Evolutionary conservation across 2,113 vertebrate species (phyloP), one percentile per base, ranked within the genome.

Genomic region (Hymenochirus boettgeri): DNA sequence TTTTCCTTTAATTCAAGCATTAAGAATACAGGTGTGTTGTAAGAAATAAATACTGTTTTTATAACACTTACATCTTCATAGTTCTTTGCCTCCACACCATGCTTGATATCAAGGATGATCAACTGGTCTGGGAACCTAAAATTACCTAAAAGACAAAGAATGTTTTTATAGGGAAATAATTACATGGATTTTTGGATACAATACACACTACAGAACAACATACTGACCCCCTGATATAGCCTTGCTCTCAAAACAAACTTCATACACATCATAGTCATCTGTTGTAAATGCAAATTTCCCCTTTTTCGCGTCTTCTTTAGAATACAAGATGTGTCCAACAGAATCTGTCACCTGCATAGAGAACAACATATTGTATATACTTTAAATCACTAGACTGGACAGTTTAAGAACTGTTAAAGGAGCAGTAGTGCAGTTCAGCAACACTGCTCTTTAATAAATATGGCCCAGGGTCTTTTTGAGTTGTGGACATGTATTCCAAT

Each of bases 201-300:
- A 13, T 12, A 13, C 33, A n/a, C n/a, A n/a, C n/a, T n/a, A n/a
- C n/a, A n/a, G n/a, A n/a, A n/a, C n/a, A n/a, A n/a, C n/a, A n/a
- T n/a, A 66, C 63, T 57, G 11, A 66, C 63, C n/a, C n/a, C n/a
- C 63, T 6, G 29, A 10, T 15, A 23, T 11, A 22, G 7, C 26
- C 1, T 54, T 53, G 50, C 57, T 75, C 60, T 74, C 66, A 8
- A 77, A 77, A 67, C 76, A 77, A 25, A 76, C 71, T 54, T 77
- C 76, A 11, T 74, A 77, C 39, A 76, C 55, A 25, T 77, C 76
- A 6, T 74, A 76, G 21, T 77, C 74, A 2, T 77, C 76, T 0
- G 76, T 77, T 19, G 72, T 76, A 47, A 77, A 77, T 15, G 76
- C 74, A 10, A 77, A 77, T 50, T 74, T 76, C 9, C 76, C 76